Evolutionary conservation across 2,113 vertebrate species (phyloP).

Genomic region (Paramormyrops kingsleyae): DNA sequence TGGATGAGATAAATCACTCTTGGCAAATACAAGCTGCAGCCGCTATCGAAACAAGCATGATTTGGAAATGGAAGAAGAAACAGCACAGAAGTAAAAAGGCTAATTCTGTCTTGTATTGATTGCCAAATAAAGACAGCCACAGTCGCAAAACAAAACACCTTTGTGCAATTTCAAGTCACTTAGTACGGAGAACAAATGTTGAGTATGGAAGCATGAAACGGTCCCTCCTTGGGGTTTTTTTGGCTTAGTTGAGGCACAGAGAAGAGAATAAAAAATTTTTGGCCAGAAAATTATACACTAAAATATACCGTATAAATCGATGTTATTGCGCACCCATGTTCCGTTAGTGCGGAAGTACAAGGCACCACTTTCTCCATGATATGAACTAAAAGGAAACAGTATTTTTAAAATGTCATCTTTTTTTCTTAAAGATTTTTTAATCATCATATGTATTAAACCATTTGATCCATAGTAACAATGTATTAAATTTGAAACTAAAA

Average conservation of each 20-base stretch:
- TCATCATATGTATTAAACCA: not conserved
- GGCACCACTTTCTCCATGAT: not conserved
- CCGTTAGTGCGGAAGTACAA: not conserved
- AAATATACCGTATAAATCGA: not conserved
- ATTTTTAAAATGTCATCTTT: not conserved
- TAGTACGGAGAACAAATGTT: not conserved
- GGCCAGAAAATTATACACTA: not conserved
- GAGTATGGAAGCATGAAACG: not conserved
- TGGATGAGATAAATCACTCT: conserved; percentile 24
- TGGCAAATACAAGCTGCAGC: conserved; percentile 17
- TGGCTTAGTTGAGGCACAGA: too few species aligned
- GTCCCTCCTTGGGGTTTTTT: not conserved
- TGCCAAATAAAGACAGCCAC: conserved; percentile 22
- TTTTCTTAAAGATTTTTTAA: not conserved
- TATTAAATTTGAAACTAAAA: conserved; percentile 43
- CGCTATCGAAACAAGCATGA: not conserved
- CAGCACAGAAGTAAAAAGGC: conserved; percentile 5
- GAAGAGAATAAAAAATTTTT: not conserved
- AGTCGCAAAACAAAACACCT: conserved; percentile 13
- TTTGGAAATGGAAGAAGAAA: conserved; percentile 12
- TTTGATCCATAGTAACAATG: not conserved
- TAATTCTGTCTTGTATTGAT: conserved; percentile 27
- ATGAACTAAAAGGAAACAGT: not conserved
- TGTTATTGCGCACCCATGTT: not conserved
- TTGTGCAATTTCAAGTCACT: conserved; percentile 11